Evolutionary conservation across 1,140 invertebrate species (phyloP).

Genomic region (Argopecten irradians): DNA sequence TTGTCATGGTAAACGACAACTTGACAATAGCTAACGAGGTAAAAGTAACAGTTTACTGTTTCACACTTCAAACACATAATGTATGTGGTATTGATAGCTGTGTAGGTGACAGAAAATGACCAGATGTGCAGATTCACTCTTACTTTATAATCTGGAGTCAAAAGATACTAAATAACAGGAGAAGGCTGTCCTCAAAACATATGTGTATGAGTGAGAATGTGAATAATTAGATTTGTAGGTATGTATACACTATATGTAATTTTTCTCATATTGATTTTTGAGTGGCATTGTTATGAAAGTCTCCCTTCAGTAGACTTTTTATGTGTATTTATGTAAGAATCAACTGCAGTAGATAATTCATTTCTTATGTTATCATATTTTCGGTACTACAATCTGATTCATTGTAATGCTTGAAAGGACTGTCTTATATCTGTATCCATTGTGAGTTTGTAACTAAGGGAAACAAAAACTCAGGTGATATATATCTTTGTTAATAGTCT

Average conservation of each 20-base stretch:
- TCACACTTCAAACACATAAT: not conserved
- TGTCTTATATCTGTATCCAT: not conserved
- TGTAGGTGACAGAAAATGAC: not conserved
- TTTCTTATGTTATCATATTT: slow-evolving; percentile 18
- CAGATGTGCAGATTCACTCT: not conserved
- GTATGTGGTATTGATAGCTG: not conserved
- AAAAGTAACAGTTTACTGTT: slow-evolving; percentile 23
- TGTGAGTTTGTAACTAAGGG: not conserved
- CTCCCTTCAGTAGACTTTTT: slow-evolving; percentile 9
- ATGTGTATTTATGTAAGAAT: slow-evolving; percentile 3
- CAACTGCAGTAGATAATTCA: not conserved
- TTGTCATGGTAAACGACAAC: slow-evolving; percentile 9
- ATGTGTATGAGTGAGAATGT: not conserved
- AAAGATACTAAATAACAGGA: not conserved
- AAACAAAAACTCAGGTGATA: not conserved
- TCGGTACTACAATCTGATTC: slow-evolving; percentile 13
- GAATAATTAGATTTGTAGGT: not conserved
- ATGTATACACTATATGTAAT: slow-evolving; percentile 1
- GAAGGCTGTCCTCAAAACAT: not conserved
- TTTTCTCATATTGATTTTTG: not conserved
- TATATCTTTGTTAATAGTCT: not conserved
- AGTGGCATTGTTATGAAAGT: not conserved
- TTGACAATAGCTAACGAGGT: not conserved
- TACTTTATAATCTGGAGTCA: not conserved
- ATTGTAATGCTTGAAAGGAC: not conserved